phyloP scores from a whole-genome alignment of 2,888 invertebrate species.

The Thereva unica region DNA sequence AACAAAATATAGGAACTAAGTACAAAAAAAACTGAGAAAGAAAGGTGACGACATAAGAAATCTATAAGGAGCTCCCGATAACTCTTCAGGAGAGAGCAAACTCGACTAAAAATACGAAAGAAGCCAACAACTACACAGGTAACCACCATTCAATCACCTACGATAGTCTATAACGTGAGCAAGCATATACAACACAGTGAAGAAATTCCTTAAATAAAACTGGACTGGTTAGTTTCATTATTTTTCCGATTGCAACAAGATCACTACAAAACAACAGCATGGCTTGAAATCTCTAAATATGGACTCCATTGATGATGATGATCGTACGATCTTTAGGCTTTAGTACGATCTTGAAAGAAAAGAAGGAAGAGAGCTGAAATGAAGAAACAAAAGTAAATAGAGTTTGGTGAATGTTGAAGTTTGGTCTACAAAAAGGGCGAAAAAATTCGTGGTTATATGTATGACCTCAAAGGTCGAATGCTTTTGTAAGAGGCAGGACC shows the following conservation, averaged over 20 bases:
- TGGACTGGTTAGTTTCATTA: too few species aligned
- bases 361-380: too few species aligned
- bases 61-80: slow-evolving; percentile 19
- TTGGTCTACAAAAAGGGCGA: too few species aligned
- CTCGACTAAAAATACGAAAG: background rate
- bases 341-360: background rate
- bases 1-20: background rate
- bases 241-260: background rate
- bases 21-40: slow-evolving; percentile 13
- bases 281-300: slow-evolving; percentile 18
- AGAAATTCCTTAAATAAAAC: too few species aligned
- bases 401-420: too few species aligned
- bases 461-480: too few species aligned
- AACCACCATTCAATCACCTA: slow-evolving; percentile 1
- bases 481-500: too few species aligned
- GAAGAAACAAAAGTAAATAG: too few species aligned
- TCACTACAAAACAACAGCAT: slow-evolving; percentile 16
- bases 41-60: slow-evolving; percentile 24
- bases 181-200: too few species aligned
- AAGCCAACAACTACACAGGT: slow-evolving; percentile 1
- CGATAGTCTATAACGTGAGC: too few species aligned
- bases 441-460: too few species aligned
- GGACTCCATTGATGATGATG: slow-evolving; percentile 25
- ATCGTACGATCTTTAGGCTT: slow-evolving; percentile 10
- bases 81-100: background rate